Evolutionary conservation across 2,888 invertebrate species (phyloP), one percentile per base, ranked within the genome.

Genomic region (Polylopha cassiicola): DNA sequence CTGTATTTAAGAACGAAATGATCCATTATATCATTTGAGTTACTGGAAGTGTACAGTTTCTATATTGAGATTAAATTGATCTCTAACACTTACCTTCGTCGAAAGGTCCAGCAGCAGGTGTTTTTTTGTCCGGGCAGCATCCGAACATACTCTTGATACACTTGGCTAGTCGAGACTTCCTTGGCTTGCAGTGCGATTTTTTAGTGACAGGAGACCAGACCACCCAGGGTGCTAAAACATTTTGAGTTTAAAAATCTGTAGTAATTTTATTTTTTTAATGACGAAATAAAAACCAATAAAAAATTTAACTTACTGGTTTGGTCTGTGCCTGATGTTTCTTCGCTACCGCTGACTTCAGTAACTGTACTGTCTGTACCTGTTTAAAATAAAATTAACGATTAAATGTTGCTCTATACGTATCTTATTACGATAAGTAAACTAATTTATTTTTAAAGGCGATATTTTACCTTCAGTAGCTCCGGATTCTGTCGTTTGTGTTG

Each of bases 121-220:
- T 92, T 45, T 89, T 88, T 22, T 90, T 90, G 69, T 97, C 95
- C 15, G 92, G 91, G 62, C 97, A 97, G 64, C 97, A 97, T 3
- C 96, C 96, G 61, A 90, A 95, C 53, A 87, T 73, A 4, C 90
- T 87, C 6, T 81, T 87, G 7, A 78, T 78, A 56, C 95, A 95
- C 22, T 64, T 61, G n/a, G 78, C 67, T 9, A 65, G 61, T 50
- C 74, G 78, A n/a, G n/a, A n/a, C 58, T 87, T 88, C 56, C 84
- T 87, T 1, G 87, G 80, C 52, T 89, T 91, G 63, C 92, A 92
- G 46, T 75, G 79, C 9, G 67, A 67, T 43, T 80, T 82, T 30
- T 76, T 82, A 1, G 81, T 82, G 38, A 90, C 73, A 1, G 88
- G 87, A 1, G 88, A 70, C 0, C n/a, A n/a, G n/a, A n/a, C n/a